These are phyloP conservation scores for Crocallis elinguaria DNA, from an alignment of 2,888 invertebrate species.

Conservation along the genomic window DNA sequence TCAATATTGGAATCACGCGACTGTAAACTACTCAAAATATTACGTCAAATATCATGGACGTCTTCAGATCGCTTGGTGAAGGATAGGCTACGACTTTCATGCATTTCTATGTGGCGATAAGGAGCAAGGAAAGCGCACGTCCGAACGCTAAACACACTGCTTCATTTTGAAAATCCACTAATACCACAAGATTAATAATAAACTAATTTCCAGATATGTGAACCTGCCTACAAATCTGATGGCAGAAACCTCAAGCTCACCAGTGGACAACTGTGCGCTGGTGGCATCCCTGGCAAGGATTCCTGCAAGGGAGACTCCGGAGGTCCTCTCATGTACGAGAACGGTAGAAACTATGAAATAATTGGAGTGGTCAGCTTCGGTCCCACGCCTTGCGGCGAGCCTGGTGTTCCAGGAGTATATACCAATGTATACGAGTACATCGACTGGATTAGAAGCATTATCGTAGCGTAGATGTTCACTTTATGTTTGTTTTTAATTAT, in stretches of 20 bases:
- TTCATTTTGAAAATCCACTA: too few species aligned
- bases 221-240: conserved; percentile 37
- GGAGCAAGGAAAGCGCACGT: too few species aligned
- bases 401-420: conserved; percentile 86
- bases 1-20: too few species aligned
- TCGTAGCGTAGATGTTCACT: conserved; percentile 26
- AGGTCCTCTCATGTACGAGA: conserved; percentile 83
- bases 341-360: conserved; percentile 48
- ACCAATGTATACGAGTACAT: conserved; percentile 83
- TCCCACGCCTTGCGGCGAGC: conserved; percentile 84
- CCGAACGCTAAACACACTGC: too few species aligned
- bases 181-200: background rate
- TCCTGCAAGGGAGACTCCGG: conserved; percentile 87
- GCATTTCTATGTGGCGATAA: too few species aligned
- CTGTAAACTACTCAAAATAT: too few species aligned
- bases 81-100: too few species aligned
- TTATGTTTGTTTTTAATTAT: background rate
- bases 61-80: too few species aligned
- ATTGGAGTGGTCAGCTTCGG: conserved; percentile 87
- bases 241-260: conserved; percentile 41
- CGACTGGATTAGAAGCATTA: conserved; percentile 81
- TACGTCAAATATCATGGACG: too few species aligned
- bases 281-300: conserved; percentile 82
- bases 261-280: conserved; percentile 81
- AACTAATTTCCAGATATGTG: conserved; percentile 46